Base-by-base conservation (phyloP, 2,113 vertebrate genomes). In the Antechinus flavipes region DNA sequence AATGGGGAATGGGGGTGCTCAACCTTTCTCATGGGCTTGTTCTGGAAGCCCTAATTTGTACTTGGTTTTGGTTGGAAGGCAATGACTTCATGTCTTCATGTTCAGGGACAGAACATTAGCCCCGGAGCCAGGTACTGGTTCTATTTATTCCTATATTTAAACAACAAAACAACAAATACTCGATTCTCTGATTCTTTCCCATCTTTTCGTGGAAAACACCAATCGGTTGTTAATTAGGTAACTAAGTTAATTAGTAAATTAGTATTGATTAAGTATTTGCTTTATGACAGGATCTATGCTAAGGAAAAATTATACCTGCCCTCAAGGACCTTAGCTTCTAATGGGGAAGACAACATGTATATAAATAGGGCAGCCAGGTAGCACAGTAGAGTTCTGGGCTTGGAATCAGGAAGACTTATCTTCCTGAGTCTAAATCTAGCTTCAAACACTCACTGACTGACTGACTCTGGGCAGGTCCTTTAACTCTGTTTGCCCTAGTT, bases 331-430 rank as follows among this genome's bases (percentile, higher is more conserved):
- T n/a, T 84, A 22, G 16, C 16, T 42, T 84, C 19, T 22, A 84
- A 42, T 7, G 35, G 14, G 35, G n/a, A 42, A 84, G 68, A 84
- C n/a, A 19, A 42, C 35, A 84, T 22, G 6, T 84, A 22, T 42
- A 22, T 84, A 22, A 42, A 84, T 42, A 84, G 35, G 35, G 35
- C 35, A 19, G 68, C 14, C 19, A 8, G 50, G 14, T 12, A 35
- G 30, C 3, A 16, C 0, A 27, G 3, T 3, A 68, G 27, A 68
- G 10, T 9, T 0, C 50, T 93, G 76, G 76, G 47, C 55, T 95
- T 97, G 90, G 91, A 92, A 94, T 90, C 61, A 90, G 89, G 90
- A 94, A 55, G 19, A 91, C 9, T 76, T 11, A 68, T 8, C 35
- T 42, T 84, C 16, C 61, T 2, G 11, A 8, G 6, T 89, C 58